Conservation (phyloP, 2,113 vertebrate species). For the Cariama cristata region DNA sequence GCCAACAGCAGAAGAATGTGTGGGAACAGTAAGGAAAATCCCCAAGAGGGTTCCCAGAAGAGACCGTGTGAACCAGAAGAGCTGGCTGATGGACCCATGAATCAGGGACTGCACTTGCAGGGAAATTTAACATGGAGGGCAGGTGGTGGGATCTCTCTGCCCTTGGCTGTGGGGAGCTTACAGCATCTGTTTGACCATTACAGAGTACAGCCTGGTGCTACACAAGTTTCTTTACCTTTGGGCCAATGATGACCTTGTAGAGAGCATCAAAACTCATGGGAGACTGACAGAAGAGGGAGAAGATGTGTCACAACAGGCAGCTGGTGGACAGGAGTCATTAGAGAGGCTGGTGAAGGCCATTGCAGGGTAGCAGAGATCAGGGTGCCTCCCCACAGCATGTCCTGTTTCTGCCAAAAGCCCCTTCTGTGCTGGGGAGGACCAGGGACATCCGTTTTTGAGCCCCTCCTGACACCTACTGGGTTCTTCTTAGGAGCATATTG, state of each 20-base stretch:
- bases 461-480: fast-evolving
- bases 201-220: not conserved
- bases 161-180: too few relatives aligned
- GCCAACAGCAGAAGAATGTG: not conserved
- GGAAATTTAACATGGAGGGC: not conserved
- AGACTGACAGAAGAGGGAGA: not conserved
- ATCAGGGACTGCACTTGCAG: not conserved
- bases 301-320: not conserved
- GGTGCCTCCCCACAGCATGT: not conserved
- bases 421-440: not conserved
- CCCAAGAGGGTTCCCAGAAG: not conserved
- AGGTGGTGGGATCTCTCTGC: not conserved
- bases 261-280: not conserved
- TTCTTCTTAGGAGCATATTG: not conserved
- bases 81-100: not conserved
- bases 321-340: not conserved
- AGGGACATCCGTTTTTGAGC: not conserved
- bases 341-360: not conserved
- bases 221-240: too few relatives aligned
- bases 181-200: not conserved
- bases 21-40: not conserved
- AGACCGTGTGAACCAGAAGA: not conserved
- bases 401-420: not conserved
- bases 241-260: not conserved
- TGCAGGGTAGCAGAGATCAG: fast-evolving